These are phyloP conservation scores for Pristionchus maxplancki DNA, from an alignment of 2,888 invertebrate genomes.

Conservation along the genomic window DNA sequence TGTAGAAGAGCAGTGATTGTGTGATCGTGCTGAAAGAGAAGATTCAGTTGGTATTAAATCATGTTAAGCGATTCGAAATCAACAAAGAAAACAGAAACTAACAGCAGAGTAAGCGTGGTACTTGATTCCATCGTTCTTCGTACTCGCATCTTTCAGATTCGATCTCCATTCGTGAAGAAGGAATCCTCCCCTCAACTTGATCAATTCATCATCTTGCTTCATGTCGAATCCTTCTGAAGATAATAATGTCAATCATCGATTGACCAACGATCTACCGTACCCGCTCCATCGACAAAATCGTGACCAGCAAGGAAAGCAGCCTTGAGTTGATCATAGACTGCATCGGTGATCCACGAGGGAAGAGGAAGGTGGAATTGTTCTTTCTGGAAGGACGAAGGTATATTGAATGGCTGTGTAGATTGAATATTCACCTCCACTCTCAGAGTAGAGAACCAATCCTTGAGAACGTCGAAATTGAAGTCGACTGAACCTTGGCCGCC, in stretches of 20 bases:
- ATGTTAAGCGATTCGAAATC: neutral
- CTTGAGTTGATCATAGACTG: slow-evolving; percentile 45
- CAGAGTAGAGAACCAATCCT: slow-evolving; percentile 32
- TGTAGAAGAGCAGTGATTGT: slow-evolving; percentile 30
- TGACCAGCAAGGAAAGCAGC: neutral
- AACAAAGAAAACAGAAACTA: neutral
- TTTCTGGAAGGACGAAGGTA: slow-evolving; percentile 6
- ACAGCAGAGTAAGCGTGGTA: slow-evolving; percentile 47
- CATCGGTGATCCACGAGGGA: slow-evolving; percentile 45
- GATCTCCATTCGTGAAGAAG: slow-evolving; percentile 50
- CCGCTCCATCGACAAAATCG: slow-evolving; percentile 45
- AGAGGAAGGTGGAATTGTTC: slow-evolving; percentile 31
- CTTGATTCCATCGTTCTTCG: neutral
- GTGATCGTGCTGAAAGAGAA: slow-evolving; percentile 32
- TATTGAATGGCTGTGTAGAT: neutral
- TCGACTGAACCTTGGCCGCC: slow-evolving; percentile 14
- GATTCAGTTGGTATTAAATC: too few species aligned
- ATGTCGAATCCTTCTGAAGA: slow-evolving; percentile 38
- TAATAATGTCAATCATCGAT: neutral
- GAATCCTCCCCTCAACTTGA: slow-evolving; percentile 39
- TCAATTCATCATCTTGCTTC: slow-evolving; percentile 31
- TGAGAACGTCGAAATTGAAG: slow-evolving; percentile 7
- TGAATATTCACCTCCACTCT: slow-evolving; percentile 21
- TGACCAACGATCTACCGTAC: neutral
- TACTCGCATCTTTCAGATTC: slow-evolving; percentile 23